These are phyloP conservation scores for Falco punctatus DNA, from an alignment of 2,113 vertebrate species.

Conservation along the genomic window DNA sequence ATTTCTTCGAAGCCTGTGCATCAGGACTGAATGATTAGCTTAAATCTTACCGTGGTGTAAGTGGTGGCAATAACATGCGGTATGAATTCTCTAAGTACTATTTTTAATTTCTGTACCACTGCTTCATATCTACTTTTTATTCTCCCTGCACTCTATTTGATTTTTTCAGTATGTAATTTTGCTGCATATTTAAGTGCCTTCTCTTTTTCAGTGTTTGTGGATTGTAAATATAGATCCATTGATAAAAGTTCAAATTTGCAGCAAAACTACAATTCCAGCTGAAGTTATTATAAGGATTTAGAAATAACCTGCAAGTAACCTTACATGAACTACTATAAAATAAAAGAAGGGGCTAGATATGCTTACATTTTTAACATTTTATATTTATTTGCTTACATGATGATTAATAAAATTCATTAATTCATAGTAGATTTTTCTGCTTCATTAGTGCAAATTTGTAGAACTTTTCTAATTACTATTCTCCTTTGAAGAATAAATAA, in stretches of 20 bases:
- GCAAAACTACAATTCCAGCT: background rate
- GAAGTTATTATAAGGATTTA: background rate
- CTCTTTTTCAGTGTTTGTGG: background rate
- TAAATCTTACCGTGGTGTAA: background rate
- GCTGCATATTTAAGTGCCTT: background rate
- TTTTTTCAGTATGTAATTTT: background rate
- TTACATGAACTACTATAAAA: background rate
- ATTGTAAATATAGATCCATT: background rate
- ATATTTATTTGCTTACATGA: background rate
- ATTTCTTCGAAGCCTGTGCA: background rate
- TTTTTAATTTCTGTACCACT: background rate
- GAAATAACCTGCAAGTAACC: background rate
- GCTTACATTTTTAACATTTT: background rate
- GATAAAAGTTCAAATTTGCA: background rate
- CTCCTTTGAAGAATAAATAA: conserved; percentile 59
- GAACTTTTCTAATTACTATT: conserved; percentile 48
- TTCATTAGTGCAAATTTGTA: conserved; percentile 64
- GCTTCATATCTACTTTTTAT: background rate
- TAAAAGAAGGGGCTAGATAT: background rate
- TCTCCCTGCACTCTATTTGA: background rate
- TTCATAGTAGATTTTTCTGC: conserved; percentile 46
- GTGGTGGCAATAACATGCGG: background rate
- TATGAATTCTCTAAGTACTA: background rate
- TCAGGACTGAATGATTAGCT: background rate
- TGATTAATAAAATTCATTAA: conserved; percentile 2